Percentiles rank a stretch among this genome's conserved stretches.
Evolutionary conservation across 1,140 invertebrate genomes (phyloP).

Genomic region (Cydia splendana): DNA sequence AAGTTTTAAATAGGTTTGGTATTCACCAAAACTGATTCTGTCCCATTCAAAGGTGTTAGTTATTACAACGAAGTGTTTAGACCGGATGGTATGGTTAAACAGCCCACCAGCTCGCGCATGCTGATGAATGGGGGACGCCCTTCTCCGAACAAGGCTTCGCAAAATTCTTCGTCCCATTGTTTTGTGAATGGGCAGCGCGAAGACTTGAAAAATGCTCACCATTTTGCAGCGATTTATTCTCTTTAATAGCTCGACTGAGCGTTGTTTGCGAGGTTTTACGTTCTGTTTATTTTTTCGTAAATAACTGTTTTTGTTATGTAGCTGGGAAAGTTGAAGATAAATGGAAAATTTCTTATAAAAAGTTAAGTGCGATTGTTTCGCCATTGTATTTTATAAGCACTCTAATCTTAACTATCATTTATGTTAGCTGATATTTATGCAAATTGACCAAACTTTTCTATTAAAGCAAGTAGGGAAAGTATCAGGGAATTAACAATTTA

Average conservation of each 20-base stretch:
- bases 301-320: not conserved
- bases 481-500: not conserved
- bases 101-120: slow-evolving; percentile 53
- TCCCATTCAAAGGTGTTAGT: slow-evolving; percentile 63
- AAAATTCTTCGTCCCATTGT: slow-evolving; percentile 63
- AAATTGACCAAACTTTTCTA: too few species aligned
- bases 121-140: slow-evolving; percentile 56
- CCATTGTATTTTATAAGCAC: not conserved
- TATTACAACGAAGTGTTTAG: slow-evolving; percentile 55
- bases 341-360: slow-evolving; percentile 3
- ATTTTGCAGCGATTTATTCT: slow-evolving; percentile 22
- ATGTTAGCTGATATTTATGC: not conserved
- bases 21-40: slow-evolving; percentile 45
- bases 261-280: slow-evolving; percentile 1
- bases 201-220: slow-evolving; percentile 33
- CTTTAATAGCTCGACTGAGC: not conserved
- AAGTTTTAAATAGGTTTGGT: too few species aligned
- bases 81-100: slow-evolving; percentile 63
- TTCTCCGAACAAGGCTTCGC: slow-evolving; percentile 60
- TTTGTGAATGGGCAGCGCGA: slow-evolving; percentile 40
- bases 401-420: not conserved
- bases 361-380: not conserved
- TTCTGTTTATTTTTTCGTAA: slow-evolving; percentile 2
- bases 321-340: not conserved
- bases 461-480: not conserved